Conservation (phyloP, 2,113 vertebrate species). For the Zeus faber region DNA sequence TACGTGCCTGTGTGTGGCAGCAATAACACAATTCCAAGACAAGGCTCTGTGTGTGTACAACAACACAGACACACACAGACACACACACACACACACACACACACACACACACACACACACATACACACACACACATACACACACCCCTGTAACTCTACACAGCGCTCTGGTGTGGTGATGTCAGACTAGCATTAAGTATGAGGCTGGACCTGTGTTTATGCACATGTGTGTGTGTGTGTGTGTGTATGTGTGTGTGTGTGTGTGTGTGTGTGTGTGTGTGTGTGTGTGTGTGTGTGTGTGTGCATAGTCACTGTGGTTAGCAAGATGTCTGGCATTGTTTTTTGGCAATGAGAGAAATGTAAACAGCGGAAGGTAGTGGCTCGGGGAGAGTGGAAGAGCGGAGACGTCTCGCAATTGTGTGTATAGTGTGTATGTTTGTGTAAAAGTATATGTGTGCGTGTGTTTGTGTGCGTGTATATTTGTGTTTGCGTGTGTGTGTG, state of each 20-base stretch:
- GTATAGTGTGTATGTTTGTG: constrained; percentile 20
- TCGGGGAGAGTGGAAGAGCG: constrained; percentile 59
- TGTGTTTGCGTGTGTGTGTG: constrained; percentile 27
- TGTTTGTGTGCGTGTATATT: constrained; percentile 24
- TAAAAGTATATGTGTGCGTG: constrained; percentile 30
- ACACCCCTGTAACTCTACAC: constrained; percentile 62
- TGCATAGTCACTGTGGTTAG: constrained; percentile 43
- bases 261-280: constrained; percentile 1
- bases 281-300: constrained; percentile 8
- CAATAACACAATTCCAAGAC: constrained; percentile 61
- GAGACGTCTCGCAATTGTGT: constrained; percentile 40
- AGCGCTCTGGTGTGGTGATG: constrained; percentile 56
- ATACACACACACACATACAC: constrained; percentile 40
- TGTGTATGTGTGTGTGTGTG: constrained; percentile 8
- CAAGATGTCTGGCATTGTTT: constrained; percentile 72
- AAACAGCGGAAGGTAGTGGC: constrained; percentile 72
- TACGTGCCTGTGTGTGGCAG: constrained; percentile 69
- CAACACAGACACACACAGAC: no score
- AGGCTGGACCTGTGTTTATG: constrained; percentile 51
- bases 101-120: constrained; percentile 31
- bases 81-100: constrained; percentile 29
- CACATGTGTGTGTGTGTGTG: constrained; percentile 8
- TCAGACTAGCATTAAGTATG: constrained; percentile 74
- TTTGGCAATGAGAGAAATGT: constrained; percentile 62
- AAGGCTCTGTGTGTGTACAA: constrained; percentile 17